Evolutionary conservation across 2,888 invertebrate genomes (phyloP), one percentile per base, ranked within the genome.

Genomic region (Cataglyphis rosenhaueri): DNA sequence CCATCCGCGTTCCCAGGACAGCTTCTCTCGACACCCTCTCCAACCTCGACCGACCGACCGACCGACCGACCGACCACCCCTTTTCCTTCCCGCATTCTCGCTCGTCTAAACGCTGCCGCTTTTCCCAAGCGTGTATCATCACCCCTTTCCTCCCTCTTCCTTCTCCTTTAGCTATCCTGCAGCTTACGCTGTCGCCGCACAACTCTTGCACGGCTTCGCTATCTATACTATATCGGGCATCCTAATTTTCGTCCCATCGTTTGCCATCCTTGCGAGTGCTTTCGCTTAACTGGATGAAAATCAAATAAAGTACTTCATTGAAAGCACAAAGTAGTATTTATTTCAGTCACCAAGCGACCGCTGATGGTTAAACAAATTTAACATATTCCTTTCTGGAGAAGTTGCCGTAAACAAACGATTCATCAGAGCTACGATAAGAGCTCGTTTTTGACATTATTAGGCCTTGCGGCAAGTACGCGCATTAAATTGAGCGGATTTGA

Each of bases 201-300:
- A 75, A 82, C 61, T 79, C 38, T 52, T n/a, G 52, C 44, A 62
- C 52, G 76, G 68, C 66, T 78, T 68, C 25, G 44, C 68, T 82
- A 84, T 83, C 86, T 84, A 83, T 87, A 18, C 48, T 48, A 87
- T 84, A 89, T 87, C 84, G 89, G 88, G 84, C 90, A 91, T 90
- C 84, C 91, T 87, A 90, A 91, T 91, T 91, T 87, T 88, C 86
- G 81, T 84, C 70, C 76, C 83, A 70, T 75, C 81, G 81, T 81
- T 86, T 84, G 29, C 29, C 81, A 86, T 87, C 83, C 74, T 74
- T 64, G 84, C 89, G 88, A 89, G 85, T 86, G 90, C 90, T 91
- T 89, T 90, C 90, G 90, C 89, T 91, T 90, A 91, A 90, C 89
- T 88, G 82, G 88, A 89, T 85, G 89, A 88, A 89, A 85, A 88